Evolutionary conservation across 2,888 invertebrate species (phyloP).

Genomic region (Zaprionus obscuricornis): DNA sequence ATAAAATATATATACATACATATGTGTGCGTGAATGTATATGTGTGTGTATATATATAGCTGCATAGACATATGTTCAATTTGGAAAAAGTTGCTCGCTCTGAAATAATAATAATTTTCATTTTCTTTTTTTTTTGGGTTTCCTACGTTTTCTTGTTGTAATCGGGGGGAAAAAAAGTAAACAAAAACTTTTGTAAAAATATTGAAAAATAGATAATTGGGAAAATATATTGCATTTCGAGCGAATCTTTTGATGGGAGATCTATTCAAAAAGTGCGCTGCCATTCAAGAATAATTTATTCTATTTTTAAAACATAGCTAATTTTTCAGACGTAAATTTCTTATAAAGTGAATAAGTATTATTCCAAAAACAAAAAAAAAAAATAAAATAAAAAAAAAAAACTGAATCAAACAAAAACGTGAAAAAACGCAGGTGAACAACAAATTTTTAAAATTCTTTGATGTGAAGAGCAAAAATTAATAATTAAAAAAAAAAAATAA

Average conservation of each 20-base stretch:
- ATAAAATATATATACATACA: constrained; percentile 24
- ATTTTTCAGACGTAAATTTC: constrained; percentile 65
- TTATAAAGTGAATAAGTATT: constrained; percentile 64
- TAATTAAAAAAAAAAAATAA: too few relatives aligned
- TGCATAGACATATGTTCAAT: constrained; percentile 17
- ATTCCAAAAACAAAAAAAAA: constrained; percentile 58
- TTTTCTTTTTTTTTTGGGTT: background rate
- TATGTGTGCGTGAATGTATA: constrained; percentile 9
- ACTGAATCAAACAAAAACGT: constrained; percentile 15
- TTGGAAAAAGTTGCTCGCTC: constrained; percentile 40
- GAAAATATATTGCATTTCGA: constrained; percentile 52
- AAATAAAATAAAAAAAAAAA: too few relatives aligned
- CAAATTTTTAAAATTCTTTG: too few relatives aligned
- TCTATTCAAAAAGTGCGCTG: constrained; percentile 60
- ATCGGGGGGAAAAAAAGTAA: constrained; percentile 63
- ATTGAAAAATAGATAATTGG: constrained; percentile 25
- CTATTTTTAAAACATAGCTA: constrained; percentile 82
- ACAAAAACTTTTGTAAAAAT: constrained; percentile 48
- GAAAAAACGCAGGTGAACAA: background rate
- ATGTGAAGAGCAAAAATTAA: too few relatives aligned
- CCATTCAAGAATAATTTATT: constrained; percentile 72
- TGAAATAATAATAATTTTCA: constrained; percentile 22
- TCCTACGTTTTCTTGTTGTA: constrained; percentile 15
- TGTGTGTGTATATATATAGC: constrained; percentile 5
- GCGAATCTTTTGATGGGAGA: constrained; percentile 28